Conservation (phyloP, 2,888 invertebrate genomes). For the Drosophila mettleri region DNA sequence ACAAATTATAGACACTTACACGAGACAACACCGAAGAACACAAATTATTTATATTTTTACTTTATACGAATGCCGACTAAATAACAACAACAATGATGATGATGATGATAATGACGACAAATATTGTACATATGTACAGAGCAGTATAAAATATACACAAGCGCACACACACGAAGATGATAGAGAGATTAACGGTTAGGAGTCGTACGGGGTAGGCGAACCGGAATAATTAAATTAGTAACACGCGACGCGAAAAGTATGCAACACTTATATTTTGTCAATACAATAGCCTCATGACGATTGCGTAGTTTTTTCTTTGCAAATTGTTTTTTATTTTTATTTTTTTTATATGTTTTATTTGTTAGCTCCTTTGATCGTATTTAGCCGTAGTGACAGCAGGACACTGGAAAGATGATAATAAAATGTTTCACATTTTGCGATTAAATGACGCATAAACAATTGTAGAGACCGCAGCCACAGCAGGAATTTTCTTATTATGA, state of each 20-base stretch:
- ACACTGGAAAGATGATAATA: slow-evolving; percentile 32
- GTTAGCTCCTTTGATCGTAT: slow-evolving; percentile 19
- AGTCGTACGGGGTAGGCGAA: slow-evolving; percentile 25
- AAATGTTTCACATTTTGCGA: slow-evolving; percentile 15
- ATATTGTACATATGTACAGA: slow-evolving; percentile 78
- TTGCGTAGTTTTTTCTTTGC: slow-evolving; percentile 5
- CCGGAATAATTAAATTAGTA: slow-evolving; percentile 28
- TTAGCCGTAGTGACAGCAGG: slow-evolving; percentile 14
- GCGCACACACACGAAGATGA: slow-evolving; percentile 42
- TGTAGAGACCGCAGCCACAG: slow-evolving; percentile 38
- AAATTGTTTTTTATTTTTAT: slow-evolving; percentile 1
- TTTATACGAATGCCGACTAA: slow-evolving; percentile 53
- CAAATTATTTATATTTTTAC: slow-evolving; percentile 69
- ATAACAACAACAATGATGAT: slow-evolving; percentile 57
- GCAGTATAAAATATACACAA: slow-evolving; percentile 57
- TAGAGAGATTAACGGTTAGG: slow-evolving; percentile 20
- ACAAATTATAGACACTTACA: slow-evolving; percentile 79
- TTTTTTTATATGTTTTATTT: neutral
- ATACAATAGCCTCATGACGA: slow-evolving; percentile 34
- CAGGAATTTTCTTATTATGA: slow-evolving; percentile 61
- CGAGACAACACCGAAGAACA: slow-evolving; percentile 78
- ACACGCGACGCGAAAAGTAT: slow-evolving; percentile 50
- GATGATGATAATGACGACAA: slow-evolving; percentile 60
- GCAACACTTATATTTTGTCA: slow-evolving; percentile 49
- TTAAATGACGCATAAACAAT: slow-evolving; percentile 21